These are phyloP conservation scores for Lamellibrachia luymesi DNA, from an alignment of 1,140 invertebrate genomes.

Conservation along the genomic window DNA sequence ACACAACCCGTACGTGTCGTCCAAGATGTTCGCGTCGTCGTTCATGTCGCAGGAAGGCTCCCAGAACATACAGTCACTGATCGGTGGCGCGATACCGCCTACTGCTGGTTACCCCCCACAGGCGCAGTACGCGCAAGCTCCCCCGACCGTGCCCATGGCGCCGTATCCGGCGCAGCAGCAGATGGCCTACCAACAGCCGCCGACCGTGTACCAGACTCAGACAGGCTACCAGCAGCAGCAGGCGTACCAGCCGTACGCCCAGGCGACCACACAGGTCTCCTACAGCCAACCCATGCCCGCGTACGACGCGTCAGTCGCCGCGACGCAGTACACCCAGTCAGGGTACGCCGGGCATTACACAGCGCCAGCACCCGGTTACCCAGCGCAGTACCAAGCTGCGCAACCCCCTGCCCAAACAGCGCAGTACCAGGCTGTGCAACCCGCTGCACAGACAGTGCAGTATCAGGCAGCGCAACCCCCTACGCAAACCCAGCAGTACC, in stretches of 20 bases:
- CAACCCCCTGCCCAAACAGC: not conserved
- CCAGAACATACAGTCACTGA: slow-evolving; percentile 46
- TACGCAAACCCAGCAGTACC: not conserved
- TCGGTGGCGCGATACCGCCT: slow-evolving; percentile 28
- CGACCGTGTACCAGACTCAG: slow-evolving; percentile 12
- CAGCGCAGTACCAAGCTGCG: not conserved
- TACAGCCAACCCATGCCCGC: not conserved
- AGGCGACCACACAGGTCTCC: not conserved
- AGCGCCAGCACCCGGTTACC: not conserved
- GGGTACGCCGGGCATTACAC: not conserved
- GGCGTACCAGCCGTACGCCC: slow-evolving; percentile 23
- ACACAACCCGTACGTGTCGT: slow-evolving; percentile 45
- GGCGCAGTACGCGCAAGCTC: not conserved
- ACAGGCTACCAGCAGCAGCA: slow-evolving; percentile 12
- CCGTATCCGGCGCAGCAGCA: not conserved
- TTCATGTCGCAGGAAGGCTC: slow-evolving; percentile 51
- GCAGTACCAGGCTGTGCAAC: not conserved
- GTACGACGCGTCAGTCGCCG: not conserved
- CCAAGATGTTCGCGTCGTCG: slow-evolving; percentile 45
- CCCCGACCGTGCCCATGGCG: not conserved
- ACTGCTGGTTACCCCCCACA: not conserved
- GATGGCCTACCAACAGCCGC: slow-evolving; percentile 2
- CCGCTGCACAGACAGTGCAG: slow-evolving; percentile 15
- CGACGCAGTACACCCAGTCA: slow-evolving; percentile 4
- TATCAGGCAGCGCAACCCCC: slow-evolving; percentile 2